Evolutionary conservation across 2,797 vertebrate species (phyloP), one percentile per base, ranked within the genome.

Genomic region (Tolypeutes matacus): DNA sequence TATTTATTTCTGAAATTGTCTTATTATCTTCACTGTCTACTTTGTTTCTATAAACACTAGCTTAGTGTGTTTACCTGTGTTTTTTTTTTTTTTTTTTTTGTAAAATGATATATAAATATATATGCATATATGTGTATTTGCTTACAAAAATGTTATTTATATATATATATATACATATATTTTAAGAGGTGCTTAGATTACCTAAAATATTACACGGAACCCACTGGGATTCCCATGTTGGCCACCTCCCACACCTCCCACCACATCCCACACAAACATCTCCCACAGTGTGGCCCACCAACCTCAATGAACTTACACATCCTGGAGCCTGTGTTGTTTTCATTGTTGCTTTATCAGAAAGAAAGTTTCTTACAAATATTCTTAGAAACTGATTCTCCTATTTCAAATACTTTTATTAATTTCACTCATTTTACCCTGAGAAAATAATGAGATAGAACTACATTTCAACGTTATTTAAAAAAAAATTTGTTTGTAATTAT

Each of bases 401-500:
- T 83, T 89, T 90, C 25, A 94, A 67, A 70, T 60, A 94, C 29
- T 89, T 58, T 80, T 69, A 42, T 53, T 58, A 62, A 53, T 7
- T 64, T 89, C 60, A 5, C 69, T 86, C 23, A 56, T 83, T 92
- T 88, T 77, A 53, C 36, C 84, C 7, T 72, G 39, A 51, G 36
- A 96, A 93, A 84, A 81, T 93, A 80, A 51, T 46, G 21, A 92
- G 14, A 94, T 23, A 84, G 69, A 76, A 70, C 58, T 89, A 42
- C 23, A 78, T 23, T 78, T 70, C 15, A 42, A 29, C 64, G 34
- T 87, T 86, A 15, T 89, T 72, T 86, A 15, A 23, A 39, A 39
- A 39, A 83, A 78, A 86, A 29, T 3, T 60, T 73, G 7, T 3
- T 80, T 51, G 80, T 23, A 81, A 34, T 17, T 34, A 36, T 51